These are phyloP conservation scores for Petroica traversi DNA, from an alignment of 2,113 vertebrate species.

Conservation along the genomic window DNA sequence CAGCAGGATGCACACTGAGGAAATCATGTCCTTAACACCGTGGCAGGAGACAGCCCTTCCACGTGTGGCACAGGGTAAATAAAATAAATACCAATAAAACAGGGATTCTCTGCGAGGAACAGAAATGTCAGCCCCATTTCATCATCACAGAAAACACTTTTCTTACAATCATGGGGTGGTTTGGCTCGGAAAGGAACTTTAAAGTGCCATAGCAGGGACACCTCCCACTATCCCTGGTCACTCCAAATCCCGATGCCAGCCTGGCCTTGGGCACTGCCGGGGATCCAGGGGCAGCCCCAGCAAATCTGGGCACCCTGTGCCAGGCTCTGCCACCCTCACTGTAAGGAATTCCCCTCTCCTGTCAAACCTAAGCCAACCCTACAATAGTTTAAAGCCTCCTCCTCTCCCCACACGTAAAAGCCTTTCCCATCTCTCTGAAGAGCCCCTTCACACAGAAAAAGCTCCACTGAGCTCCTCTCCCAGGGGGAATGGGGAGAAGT, in stretches of 20 bases:
- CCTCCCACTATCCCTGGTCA: accelerated
- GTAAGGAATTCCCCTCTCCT: neutral
- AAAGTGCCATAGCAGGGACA: neutral
- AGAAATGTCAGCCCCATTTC: neutral
- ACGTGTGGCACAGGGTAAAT: neutral
- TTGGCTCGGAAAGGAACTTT: neutral
- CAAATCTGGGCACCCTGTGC: too few species aligned
- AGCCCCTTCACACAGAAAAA: neutral
- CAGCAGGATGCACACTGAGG: neutral
- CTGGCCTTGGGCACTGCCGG: neutral
- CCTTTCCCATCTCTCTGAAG: neutral
- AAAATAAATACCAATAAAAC: neutral
- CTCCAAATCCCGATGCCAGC: accelerated
- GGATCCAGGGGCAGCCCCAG: neutral
- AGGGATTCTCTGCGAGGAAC: neutral
- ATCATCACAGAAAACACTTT: neutral
- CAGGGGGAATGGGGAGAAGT: neutral
- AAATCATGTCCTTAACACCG: neutral
- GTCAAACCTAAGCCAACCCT: accelerated
- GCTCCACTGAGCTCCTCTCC: too few species aligned
- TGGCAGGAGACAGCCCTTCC: neutral
- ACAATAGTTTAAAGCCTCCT: neutral
- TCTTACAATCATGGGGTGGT: accelerated
- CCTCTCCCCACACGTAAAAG: neutral
- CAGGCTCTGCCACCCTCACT: accelerated